Base-by-base conservation (phyloP, 2,797 vertebrate genomes). In the Eupleurogrammus muticus region DNA sequence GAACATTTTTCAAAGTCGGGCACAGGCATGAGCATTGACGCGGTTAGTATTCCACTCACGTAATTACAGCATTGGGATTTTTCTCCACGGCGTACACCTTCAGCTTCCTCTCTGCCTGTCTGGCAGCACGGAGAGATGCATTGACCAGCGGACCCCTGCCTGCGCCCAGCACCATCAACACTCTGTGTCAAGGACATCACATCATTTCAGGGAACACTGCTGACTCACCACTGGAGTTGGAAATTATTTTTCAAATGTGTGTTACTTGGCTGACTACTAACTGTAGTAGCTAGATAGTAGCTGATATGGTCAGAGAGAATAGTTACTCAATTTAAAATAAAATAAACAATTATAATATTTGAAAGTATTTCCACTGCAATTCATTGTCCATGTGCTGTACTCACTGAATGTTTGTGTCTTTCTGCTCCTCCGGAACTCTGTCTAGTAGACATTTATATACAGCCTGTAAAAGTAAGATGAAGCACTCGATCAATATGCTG, bases 131-230 rank as follows among this genome's bases (percentile, higher is more conserved):
- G 38, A 98, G 91, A 0, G 97, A 96, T 0, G 97, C 96, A 1
- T 97, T 97, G 28, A 98, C 97, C 71, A 98, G 88, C 0, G 97
- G 97, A 3, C 97, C 97, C 20, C 97, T 87, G 0, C 97, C 97
- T 12, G 97, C 97, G 21, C 97, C 97, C 49, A 98, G 80, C 34
- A 98, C 97, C 97, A 98, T 97, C 77, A 98, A 76, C 58, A 98
- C 95, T 87, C 97, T 97, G 75, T 11, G 40, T 58, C 2, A 63
- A 32, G 49, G 47, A 66, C 13, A 66, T 6, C 20, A 6, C 0
- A 47, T 5, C 0, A 2, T 5, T 36, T 56, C 2, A 38, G 1
- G 62, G 10, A 10, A 17, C 2, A 12, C 2, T 66, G 50, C 34
- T 8, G 2, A n/a, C 23, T 47, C 13, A 59, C 9, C 3, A 32